Conservation (phyloP, 2,797 vertebrate genomes). For the Protonibea diacanthus region DNA sequence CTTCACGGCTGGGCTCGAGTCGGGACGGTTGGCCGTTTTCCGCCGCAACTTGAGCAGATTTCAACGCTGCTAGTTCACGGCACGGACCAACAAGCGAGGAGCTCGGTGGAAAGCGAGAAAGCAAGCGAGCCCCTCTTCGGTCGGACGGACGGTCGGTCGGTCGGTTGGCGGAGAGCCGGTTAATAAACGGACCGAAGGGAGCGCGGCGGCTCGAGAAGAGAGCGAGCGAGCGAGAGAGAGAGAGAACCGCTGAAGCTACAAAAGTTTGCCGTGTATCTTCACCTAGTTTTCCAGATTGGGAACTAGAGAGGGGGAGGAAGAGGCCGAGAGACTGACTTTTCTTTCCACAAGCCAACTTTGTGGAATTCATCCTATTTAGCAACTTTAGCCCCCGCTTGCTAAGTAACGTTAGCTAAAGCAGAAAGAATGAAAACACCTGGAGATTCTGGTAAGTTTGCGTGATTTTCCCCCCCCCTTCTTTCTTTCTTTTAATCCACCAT, state of each 20-base stretch:
- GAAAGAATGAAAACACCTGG: slow-evolving; percentile 87
- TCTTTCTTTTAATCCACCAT: slow-evolving; percentile 28
- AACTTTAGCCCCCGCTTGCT: slow-evolving; percentile 42
- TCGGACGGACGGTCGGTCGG: slow-evolving; percentile 2
- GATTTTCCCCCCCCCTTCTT: slow-evolving; percentile 1
- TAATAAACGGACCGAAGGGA: slow-evolving; percentile 22
- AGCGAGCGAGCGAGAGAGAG: not conserved
- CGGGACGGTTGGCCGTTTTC: slow-evolving; percentile 68
- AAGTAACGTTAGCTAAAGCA: slow-evolving; percentile 32
- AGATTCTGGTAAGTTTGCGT: slow-evolving; percentile 81
- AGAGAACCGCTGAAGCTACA: slow-evolving; percentile 33
- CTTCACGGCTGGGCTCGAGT: slow-evolving; percentile 45
- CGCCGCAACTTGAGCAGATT: slow-evolving; percentile 62
- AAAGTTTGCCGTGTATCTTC: slow-evolving; percentile 72
- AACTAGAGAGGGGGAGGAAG: slow-evolving; percentile 53
- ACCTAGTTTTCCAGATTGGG: slow-evolving; percentile 59
- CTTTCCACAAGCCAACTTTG: slow-evolving; percentile 66
- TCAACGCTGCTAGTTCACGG: slow-evolving; percentile 38
- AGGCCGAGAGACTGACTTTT: slow-evolving; percentile 67
- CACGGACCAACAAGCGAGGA: slow-evolving; percentile 40
- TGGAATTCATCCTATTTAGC: slow-evolving; percentile 56
- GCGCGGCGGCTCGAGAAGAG: slow-evolving; percentile 26
- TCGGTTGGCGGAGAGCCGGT: slow-evolving; percentile 34
- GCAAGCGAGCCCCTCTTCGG: too few relatives aligned
- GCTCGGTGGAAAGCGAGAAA: too few relatives aligned